Conservation (phyloP, 2,113 vertebrate species). For the Planiliza haematocheilus region DNA sequence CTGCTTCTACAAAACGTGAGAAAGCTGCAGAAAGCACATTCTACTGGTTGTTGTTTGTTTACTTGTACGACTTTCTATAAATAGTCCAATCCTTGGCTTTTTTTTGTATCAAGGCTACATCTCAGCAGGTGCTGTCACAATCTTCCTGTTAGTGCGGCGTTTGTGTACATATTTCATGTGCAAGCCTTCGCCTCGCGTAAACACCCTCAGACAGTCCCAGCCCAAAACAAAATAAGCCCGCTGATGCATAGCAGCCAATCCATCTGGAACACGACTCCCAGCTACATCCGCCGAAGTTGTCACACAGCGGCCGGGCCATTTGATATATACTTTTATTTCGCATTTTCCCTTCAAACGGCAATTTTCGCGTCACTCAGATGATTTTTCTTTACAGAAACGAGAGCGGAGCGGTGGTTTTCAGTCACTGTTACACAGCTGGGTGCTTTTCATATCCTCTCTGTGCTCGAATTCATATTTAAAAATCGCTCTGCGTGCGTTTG, state of each 20-base stretch:
- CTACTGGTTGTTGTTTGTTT: constrained; percentile 34
- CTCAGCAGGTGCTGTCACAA: constrained; percentile 64
- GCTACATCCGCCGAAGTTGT: constrained; percentile 7
- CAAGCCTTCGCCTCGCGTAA: constrained; percentile 38
- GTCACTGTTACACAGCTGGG: constrained; percentile 37
- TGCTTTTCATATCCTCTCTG: constrained; percentile 22
- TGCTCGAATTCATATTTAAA: constrained; percentile 6
- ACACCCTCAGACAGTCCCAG: constrained; percentile 51
- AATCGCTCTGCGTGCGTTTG: constrained; percentile 19
- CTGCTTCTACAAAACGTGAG: neutral
- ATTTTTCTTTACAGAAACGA: constrained; percentile 10
- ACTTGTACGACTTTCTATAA: constrained; percentile 4
- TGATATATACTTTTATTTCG: neutral
- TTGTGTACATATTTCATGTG: constrained; percentile 53
- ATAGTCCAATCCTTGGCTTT: neutral
- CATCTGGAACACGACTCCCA: constrained; percentile 45
- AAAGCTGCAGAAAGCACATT: neutral
- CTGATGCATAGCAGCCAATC: constrained; percentile 57
- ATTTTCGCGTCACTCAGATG: constrained; percentile 44
- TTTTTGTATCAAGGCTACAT: neutral
- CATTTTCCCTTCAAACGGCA: constrained; percentile 21
- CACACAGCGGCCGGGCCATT: constrained; percentile 29
- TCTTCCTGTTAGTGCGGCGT: constrained; percentile 45
- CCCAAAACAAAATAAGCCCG: constrained; percentile 51
- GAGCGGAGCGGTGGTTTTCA: neutral